phyloP scores from a whole-genome alignment of 2,113 vertebrate species.

The Brachyistius frenatus region DNA sequence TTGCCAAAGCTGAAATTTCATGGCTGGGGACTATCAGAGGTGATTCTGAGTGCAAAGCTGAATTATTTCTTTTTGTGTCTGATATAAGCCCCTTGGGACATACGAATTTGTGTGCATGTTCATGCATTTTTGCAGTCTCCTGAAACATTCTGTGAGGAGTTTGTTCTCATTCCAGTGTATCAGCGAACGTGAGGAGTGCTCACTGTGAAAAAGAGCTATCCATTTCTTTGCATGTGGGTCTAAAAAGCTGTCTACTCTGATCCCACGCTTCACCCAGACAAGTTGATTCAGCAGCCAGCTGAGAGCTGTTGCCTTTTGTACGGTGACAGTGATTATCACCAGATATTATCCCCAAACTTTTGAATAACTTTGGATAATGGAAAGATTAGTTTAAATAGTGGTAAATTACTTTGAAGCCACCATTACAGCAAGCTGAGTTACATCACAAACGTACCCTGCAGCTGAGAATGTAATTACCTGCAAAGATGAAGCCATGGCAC shows the following conservation, averaged over 20 bases:
- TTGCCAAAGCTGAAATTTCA: conserved; percentile 79
- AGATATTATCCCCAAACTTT: conserved; percentile 24
- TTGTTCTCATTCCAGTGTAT: conserved; percentile 54
- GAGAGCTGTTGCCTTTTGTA: conserved; percentile 21
- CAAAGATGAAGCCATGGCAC: conserved; percentile 31
- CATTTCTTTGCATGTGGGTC: conserved; percentile 1
- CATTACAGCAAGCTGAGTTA: not conserved
- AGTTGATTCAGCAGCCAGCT: conserved; percentile 6
- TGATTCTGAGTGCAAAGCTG: conserved; percentile 77
- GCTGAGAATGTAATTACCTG: conserved; percentile 61
- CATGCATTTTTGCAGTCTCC: conserved; percentile 18
- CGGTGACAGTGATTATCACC: conserved; percentile 6
- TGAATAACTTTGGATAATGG: conserved; percentile 37
- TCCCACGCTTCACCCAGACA: not conserved
- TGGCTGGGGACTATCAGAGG: conserved; percentile 70
- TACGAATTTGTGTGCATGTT: conserved; percentile 3
- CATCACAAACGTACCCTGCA: conserved; percentile 47
- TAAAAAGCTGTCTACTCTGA: not conserved
- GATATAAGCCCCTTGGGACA: conserved; percentile 64
- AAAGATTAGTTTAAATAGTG: conserved; percentile 22
- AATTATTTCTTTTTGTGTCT: conserved; percentile 75
- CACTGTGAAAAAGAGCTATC: conserved; percentile 16
- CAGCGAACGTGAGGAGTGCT: conserved; percentile 35
- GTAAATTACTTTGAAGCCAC: conserved; percentile 21
- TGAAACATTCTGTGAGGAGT: conserved; percentile 44